Base-by-base conservation (phyloP, 1,140 invertebrate species). In the Drosophila trapezifrons region DNA sequence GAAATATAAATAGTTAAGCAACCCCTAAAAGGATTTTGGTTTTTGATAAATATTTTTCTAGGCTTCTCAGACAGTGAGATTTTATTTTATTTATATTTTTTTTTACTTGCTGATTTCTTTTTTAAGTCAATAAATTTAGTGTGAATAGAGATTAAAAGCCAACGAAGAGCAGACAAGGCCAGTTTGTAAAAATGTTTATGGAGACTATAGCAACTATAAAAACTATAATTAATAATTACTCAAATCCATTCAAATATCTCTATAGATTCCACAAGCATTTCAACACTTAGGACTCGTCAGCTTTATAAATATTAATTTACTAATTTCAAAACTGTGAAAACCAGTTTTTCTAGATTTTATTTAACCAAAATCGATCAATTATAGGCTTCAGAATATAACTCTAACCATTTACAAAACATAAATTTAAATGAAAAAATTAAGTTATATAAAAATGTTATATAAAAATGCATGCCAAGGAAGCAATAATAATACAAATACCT, bases 401-500 rank as follows among this genome's bases (percentile, higher is more conserved):
- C 1, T 7, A n/a, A 22, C 4, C 7, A n/a, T n/a, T 46, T 10
- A 9, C 15, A n/a, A 8, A 40, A 3, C 15, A 13, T 3, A 8
- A n/a, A 17, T 29, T 18, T 2, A 37, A 54, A 10, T 22, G 1
- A 1, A 55, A 37, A 38, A 32, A 10, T 32, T 0, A 32, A 32
- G 29, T 10, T 32, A 12, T 32, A 32, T 3, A 5, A 13, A 35
- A 35, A 35, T 18, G 0, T 9, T 17, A 1, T 18, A 35, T 52
- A 52, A 52, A 35, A 35, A 20, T 51, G 27, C 27, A 18, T 32
- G 12, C 17, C 6, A 52, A 6, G 17, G 17, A 6, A 8, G 6
- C 47, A 51, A 54, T 54, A 54, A 54, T 13, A 55, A 55, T 55
- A 38, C 8, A 51, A 22, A 20, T 22, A 18, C 29, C 29, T 27